Evolutionary conservation across 2,113 vertebrate species (phyloP), one percentile per base, ranked within the genome.

Genomic region (Odocoileus virginianus): DNA sequence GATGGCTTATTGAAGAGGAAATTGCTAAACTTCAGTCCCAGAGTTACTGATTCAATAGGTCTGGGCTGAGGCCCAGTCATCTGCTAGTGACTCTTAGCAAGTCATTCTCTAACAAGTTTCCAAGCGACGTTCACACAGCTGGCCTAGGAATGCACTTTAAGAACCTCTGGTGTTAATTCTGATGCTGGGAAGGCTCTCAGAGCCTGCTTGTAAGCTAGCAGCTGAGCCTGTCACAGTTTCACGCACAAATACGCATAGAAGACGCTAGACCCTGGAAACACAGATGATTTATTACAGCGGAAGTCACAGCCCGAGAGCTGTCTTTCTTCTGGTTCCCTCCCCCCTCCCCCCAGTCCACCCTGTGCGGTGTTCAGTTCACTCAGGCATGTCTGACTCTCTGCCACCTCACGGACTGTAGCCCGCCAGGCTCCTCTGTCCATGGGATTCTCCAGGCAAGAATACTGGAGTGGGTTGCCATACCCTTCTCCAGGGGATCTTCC

Each of bases 91-190:
- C 19, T 40, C 19, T 3, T 6, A 71, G 40, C 67, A 71, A 67
- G 33, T 67, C 16, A n/a, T 88, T 91, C 47, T 91, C 17, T 87
- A 76, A 28, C 33, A 87, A 60, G 2, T 79, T 84, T 3, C 40
- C 15, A 79, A 7, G 19, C 67, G n/a, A 61, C 27, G 2, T 33
- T 76, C 43, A 9, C 7, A 28, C 5, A 25, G 3, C 36, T 95
- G 40, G 2, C 76, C 5, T 17, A 43, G 79, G 74, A 95, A 57
- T 7, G 54, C 83, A 91, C 30, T 87, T 74, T 71, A 52, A 90
- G 64, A 90, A 92, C 36, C 58, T 81, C 12, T 25, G 36, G 6
- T 76, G 11, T 94, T 84, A 94, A 25, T 81, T 94, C 21, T 78
- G 40, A 89, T 58, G 36, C 89, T 86, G 21, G 11, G 16, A 67